Base-by-base conservation (phyloP, 2,113 vertebrate genomes). In the Scolopax mira region DNA sequence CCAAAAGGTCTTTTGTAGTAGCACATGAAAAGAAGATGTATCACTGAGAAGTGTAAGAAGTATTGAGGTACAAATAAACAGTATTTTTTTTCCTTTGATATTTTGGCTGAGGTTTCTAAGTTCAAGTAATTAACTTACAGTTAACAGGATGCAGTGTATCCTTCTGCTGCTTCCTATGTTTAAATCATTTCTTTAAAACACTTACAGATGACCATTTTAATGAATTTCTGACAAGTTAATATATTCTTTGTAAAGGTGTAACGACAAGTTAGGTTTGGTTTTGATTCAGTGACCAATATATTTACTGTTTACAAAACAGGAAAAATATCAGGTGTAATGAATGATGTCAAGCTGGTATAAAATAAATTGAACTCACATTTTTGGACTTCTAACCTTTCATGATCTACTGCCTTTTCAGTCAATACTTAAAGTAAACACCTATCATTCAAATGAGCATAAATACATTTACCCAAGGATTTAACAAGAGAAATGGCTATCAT, bases 121-220 rank as follows among this genome's bases (percentile, higher is more conserved):
- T 83, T 96, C 54, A 89, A 82, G 49, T 89, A 85, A 95, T 95
- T 91, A 92, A 83, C 78, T 87, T 57, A 70, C 0, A 0, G 8
- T n/a, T n/a, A n/a, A n/a, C n/a, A n/a, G n/a, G n/a, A n/a, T n/a
- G n/a, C n/a, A n/a, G 77, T 65, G 61, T 52, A 69, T 79, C 75
- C 61, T 88, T 89, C 91, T 92, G 51, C 71, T 82, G 48, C 60
- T 78, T 93, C 86, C 90, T 86, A 88, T 55, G 37, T 41, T 30
- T 78, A 19, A 91, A 69, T 54, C 73, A 89, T 77, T 83, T 83
- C 48, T 95, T 84, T 95, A 66, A 79, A 92, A 66, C 18, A 72
- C 25, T 89, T 44, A 18, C 17, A 74, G 46, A 78, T 86, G 9
- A 91, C 48, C 0, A 69, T 93, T 81, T 79, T 86, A 90, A 93